Conservation (phyloP, 2,888 invertebrate genomes). For the Heliconius ethilla region DNA sequence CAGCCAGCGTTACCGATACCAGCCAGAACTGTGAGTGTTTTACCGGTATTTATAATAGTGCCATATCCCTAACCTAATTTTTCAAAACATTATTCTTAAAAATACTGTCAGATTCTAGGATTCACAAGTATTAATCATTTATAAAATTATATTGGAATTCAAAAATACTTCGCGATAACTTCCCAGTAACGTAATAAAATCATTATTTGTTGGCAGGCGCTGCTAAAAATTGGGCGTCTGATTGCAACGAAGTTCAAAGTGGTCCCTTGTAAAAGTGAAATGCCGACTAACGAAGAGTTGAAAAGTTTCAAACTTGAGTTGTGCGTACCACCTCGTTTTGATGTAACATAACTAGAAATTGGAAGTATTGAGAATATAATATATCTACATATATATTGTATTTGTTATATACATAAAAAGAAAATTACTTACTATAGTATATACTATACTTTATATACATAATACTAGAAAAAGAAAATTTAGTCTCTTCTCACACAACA, state of each 20-base stretch:
- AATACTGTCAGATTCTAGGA: too few relatives aligned
- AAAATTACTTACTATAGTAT: too few relatives aligned
- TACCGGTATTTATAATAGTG: constrained; percentile 8
- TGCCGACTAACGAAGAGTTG: constrained; percentile 64
- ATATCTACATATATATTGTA: neutral
- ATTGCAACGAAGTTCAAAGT: constrained; percentile 50
- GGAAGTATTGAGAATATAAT: neutral
- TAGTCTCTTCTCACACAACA: too few relatives aligned
- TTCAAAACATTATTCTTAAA: too few relatives aligned
- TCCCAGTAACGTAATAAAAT: neutral
- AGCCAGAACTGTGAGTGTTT: constrained; percentile 59
- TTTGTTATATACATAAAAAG: too few relatives aligned
- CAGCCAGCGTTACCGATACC: constrained; percentile 69
- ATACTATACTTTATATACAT: too few relatives aligned
- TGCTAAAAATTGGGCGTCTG: constrained; percentile 64
- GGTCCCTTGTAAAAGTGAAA: constrained; percentile 52
- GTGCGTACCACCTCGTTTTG: constrained; percentile 56
- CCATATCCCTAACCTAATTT: too few relatives aligned
- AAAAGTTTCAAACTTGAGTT: constrained; percentile 65
- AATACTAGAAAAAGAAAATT: too few relatives aligned
- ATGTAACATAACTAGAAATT: neutral
- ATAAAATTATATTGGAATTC: too few relatives aligned
- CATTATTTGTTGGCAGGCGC: constrained; percentile 52
- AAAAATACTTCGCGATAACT: neutral
- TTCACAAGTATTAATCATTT: too few relatives aligned